Conservation (phyloP, 1,140 invertebrate species). For the Littorina saxatilis region DNA sequence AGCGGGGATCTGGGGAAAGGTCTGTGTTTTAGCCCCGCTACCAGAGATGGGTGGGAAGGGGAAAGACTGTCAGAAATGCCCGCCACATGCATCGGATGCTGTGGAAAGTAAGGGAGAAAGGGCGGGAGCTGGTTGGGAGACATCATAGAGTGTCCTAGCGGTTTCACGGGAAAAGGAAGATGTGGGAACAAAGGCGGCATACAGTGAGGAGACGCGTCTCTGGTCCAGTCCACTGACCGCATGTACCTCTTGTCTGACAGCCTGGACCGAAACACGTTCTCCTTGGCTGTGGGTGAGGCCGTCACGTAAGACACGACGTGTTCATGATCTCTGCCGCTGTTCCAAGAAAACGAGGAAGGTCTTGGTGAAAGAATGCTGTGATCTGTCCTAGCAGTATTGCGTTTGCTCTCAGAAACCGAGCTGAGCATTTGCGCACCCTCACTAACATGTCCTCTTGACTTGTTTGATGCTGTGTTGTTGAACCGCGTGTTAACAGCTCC, state of each 20-base stretch:
- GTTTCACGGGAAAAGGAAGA: background rate
- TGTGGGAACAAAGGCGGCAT: background rate
- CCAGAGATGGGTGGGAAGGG: background rate
- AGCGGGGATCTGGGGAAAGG: background rate
- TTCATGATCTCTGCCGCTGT: background rate
- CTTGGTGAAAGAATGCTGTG: too few relatives aligned
- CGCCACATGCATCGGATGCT: background rate
- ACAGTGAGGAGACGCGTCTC: background rate
- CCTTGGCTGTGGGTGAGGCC: background rate
- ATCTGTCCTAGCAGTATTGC: too few relatives aligned
- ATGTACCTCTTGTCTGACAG: background rate
- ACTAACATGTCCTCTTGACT: too few relatives aligned
- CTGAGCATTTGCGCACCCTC: too few relatives aligned
- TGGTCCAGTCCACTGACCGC: background rate
- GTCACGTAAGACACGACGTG: background rate
- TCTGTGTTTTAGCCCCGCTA: background rate
- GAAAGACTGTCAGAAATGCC: constrained; percentile 15
- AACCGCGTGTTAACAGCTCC: too few relatives aligned
- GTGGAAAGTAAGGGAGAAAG: background rate
- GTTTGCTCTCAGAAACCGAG: too few relatives aligned
- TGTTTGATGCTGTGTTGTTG: too few relatives aligned
- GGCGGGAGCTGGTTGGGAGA: background rate
- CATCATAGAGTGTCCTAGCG: background rate
- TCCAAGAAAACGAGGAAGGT: background rate
- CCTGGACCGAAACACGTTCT: background rate